Evolutionary conservation across 1,140 invertebrate genomes (phyloP).

Genomic region (Heliconius hermathena): DNA sequence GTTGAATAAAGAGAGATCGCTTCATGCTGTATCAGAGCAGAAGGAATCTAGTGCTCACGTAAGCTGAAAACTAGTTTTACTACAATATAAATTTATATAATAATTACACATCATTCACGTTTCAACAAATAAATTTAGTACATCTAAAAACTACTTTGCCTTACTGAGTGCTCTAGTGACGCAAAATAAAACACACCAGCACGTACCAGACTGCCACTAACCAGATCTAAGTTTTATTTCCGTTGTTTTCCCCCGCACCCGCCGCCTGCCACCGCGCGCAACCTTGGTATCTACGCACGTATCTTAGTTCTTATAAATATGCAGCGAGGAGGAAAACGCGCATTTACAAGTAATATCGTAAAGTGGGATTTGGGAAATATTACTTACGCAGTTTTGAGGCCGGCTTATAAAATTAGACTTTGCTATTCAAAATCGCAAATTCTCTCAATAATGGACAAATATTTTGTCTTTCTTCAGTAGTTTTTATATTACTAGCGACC

Average conservation of each 20-base stretch:
- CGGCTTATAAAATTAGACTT: too few species aligned
- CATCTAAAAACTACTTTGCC: background rate
- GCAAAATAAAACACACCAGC: background rate
- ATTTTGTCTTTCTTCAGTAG: background rate
- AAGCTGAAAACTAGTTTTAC: too few species aligned
- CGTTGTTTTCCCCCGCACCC: background rate
- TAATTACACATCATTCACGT: too few species aligned
- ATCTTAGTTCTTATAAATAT: background rate
- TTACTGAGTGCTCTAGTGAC: background rate
- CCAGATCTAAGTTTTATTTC: background rate
- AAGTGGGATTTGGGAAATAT: background rate
- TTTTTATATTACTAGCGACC: too few species aligned
- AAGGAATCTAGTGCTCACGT: too few species aligned
- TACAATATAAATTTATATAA: too few species aligned
- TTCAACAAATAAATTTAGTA: background rate
- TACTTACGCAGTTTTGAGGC: background rate
- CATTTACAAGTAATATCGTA: background rate
- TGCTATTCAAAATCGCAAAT: too few species aligned
- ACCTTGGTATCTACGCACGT: constrained; percentile 2
- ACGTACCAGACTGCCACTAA: background rate
- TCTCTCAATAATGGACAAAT: too few species aligned
- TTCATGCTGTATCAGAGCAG: too few species aligned
- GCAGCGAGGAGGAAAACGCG: constrained; percentile 4
- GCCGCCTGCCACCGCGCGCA: background rate
- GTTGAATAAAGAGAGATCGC: too few species aligned